Conservation (phyloP, 2,888 invertebrate species). For the Cosmorhoe ocellata region DNA sequence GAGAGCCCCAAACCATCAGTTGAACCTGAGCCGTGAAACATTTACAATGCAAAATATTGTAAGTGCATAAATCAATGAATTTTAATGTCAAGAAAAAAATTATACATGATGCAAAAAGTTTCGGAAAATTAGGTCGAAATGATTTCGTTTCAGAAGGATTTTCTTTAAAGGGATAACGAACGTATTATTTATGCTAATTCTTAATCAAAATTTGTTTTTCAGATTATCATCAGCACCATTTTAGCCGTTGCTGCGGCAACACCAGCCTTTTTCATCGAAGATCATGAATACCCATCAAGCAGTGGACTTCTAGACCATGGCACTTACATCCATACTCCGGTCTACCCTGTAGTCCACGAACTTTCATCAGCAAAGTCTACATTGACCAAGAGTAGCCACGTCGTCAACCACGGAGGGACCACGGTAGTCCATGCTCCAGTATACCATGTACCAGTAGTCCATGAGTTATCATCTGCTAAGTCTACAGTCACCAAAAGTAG, state of each 20-base stretch:
- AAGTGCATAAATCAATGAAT: constrained; percentile 39
- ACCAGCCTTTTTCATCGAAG: constrained; percentile 48
- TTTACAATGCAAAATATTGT: constrained; percentile 60
- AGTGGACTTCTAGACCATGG: constrained; percentile 48
- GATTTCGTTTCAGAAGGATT: too few species aligned
- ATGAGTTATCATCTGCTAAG: constrained; percentile 17
- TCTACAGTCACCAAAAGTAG: constrained; percentile 21
- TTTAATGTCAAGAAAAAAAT: background rate
- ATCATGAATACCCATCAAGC: constrained; percentile 46
- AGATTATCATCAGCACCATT: constrained; percentile 46
- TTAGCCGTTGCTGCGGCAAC: constrained; percentile 54
- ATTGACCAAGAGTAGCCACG: constrained; percentile 50
- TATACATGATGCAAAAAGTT: background rate
- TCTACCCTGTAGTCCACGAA: constrained; percentile 40
- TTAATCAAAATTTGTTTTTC: constrained; percentile 2
- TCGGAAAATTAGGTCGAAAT: background rate
- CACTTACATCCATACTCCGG: constrained; percentile 52
- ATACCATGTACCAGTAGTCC: constrained; percentile 17
- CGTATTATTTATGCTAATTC: too few species aligned
- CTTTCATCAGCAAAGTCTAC: constrained; percentile 34
- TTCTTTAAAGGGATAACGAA: too few species aligned
- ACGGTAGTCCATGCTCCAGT: constrained; percentile 42
- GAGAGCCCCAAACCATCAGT: constrained; percentile 55
- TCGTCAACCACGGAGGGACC: constrained; percentile 56
- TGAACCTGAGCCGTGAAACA: constrained; percentile 39